Base-by-base conservation (phyloP, 1,140 invertebrate species). In the Linepithema humile region DNA sequence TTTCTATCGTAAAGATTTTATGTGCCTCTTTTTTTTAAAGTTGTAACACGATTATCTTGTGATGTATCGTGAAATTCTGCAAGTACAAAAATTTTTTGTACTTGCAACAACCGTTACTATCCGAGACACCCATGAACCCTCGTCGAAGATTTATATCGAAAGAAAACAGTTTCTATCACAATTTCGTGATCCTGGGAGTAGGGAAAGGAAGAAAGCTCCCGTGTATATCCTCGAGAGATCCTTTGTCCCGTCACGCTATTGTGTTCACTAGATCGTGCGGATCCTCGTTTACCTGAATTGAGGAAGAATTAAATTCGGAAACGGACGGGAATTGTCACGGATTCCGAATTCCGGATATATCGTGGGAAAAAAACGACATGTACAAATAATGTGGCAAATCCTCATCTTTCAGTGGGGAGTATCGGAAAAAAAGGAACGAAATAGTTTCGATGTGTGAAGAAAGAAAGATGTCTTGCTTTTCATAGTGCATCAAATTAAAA, bases 221-320 rank as follows among this genome's bases (percentile, higher is more conserved):
- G 26, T 40, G n/a, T 45, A 20, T 40, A 40, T 84, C 53, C 48
- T 57, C 64, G 23, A 69, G 60, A 55, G 55, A 82, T 82, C 80
- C 50, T 85, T 80, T 85, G 70, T 69, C 85, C 82, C 75, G 57
- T 78, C 62, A 82, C 74, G 60, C 86, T 43, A 88, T 88, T 88
- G 83, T 88, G 26, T 53, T 17, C 65, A 64, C 15, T 45, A 35
- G 17, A 87, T 78, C 57, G 73, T 26, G 67, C 26, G 74, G 43
- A 75, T 88, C 43, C 43, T 83, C 80, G 74, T 89, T 89, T 89
- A 80, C 84, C 84, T 78, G 87, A 45, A 85, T 85, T 45, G 43
- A 64, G 35, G 10, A 45, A 88, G 83, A 85, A 85, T 83, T 85
- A 85, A 85, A 40, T 65, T 40, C 55, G 45, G 60, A 88, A 87